Evolutionary conservation across 2,113 vertebrate species (phyloP), one percentile per base, ranked within the genome.

Genomic region (Nannobrachium achirus): DNA sequence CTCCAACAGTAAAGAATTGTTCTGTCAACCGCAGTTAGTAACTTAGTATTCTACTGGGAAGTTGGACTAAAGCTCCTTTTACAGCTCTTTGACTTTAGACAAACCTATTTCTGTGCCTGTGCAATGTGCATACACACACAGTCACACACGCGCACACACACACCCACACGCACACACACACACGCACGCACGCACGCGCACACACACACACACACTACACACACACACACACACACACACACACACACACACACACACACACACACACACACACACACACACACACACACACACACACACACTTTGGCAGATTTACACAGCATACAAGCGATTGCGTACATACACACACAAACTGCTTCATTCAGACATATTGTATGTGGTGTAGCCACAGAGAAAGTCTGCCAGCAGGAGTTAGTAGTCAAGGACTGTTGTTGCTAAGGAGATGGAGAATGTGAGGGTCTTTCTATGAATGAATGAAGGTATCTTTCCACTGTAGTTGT

Each of bases 341-440:
- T 5, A 33, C 20, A 25, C 25, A 33, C 25, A 5, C 6, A 5
- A 33, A 33, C 25, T 33, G 25, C 25, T 33, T 33, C 25, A 33
- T n/a, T n/a, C n/a, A 6, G 71, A 8, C 8, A n/a, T 46, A 58
- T 59, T 41, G 8, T 63, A 2, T 19, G 16, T 44, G 10, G 16
- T 56, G 55, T 50, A 38, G 44, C 48, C 14, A n/a, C 33, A 69
- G 9, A 46, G 4, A 80, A 71, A 61, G 42, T 4, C 7, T 38
- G 72, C 15, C 39, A 44, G 61, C 13, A 73, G 62, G 71, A 66
- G 76, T 63, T 41, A 51, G 86, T 88, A 75, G 83, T 73, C 82
- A 85, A 66, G 82, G 10, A 78, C 16, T 85, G 50, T 62, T 45
- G 82, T 79, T 81, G 80, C 89, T 69, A 80, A 77, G 82, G 41